Conservation (phyloP, 2,113 vertebrate species). For the Chinchilla lanigera region DNA sequence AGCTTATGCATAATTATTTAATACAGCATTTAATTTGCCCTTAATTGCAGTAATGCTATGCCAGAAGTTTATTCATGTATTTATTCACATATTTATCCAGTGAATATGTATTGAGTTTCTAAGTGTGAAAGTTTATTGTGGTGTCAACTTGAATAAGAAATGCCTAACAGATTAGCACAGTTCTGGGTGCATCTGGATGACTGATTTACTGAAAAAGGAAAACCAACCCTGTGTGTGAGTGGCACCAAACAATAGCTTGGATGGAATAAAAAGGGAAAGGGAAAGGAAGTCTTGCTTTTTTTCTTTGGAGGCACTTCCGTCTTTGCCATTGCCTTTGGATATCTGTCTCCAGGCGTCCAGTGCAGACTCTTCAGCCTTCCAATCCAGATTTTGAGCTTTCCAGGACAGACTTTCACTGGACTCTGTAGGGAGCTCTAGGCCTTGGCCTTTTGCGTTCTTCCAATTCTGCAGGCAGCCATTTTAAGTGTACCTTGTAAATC, state of each 20-base stretch:
- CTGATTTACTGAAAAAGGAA: not conserved
- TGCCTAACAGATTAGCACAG: not conserved
- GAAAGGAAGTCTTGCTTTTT: not conserved
- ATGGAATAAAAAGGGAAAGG: not conserved
- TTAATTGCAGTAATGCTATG: not conserved
- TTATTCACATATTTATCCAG: not conserved
- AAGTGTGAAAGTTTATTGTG: not conserved
- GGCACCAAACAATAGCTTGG: not conserved
- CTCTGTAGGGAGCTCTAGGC: not conserved
- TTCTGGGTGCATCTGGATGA: not conserved
- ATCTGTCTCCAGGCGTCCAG: not conserved
- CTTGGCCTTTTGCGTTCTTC: not conserved
- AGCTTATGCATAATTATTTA: not conserved
- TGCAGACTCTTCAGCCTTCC: not conserved
- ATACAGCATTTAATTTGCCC: not conserved
- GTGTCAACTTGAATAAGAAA: not conserved
- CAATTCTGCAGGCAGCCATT: not conserved
- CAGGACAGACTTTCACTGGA: not conserved
- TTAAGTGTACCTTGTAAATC: not conserved
- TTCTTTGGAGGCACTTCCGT: not conserved
- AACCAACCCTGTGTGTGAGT: not conserved
- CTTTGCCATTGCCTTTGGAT: not conserved
- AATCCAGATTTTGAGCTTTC: not conserved
- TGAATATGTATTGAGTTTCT: not conserved
- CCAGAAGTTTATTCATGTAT: not conserved